Base-by-base conservation (phyloP, 2,888 invertebrate species). In the Meloe dianella region DNA sequence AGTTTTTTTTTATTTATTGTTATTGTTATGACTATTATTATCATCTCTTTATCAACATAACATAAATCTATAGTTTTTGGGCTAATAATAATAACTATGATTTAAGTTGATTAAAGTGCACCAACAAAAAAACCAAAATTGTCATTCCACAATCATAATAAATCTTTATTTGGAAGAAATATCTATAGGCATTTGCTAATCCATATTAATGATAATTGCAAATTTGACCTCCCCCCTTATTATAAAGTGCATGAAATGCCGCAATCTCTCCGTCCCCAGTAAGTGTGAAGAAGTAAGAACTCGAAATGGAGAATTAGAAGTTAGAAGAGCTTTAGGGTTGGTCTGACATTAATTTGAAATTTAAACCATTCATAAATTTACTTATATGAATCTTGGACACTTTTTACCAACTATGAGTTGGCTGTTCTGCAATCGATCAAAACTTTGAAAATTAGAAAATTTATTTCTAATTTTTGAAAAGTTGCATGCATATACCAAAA, bases 311-410 rank as follows among this genome's bases (percentile, higher is more conserved):
- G 75, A 78, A 77, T 78, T 78, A 78, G 78, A 78, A 79, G 78
- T 79, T 78, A 76, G 76, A 75, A 76, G 76, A 74, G 78, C 74
- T 77, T 79, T 78, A 77, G 77, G 77, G 76, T 73, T 72, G 77
- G 72, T 70, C 78, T 80, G 82, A 81, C 81, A 79, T 80, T 82
- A 82, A 81, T 82, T 82, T 79, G 79, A 81, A 82, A 81, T 82
- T 82, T 81, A 82, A 81, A 81, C 81, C 78, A 73, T 78, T 71
- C 74, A 75, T 82, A 81, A 81, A 81, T 82, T 78, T 80, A 78
- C 75, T 78, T 79, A 78, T 78, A 80, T 80, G 80, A 81, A 81
- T 81, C 81, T 81, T 78, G 79, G 79, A 24, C 54, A 54, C 24
- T 54, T 54, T 54, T 54, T 10, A 24, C 51, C 24, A n/a, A 54